Evolutionary conservation across 2,113 vertebrate species (phyloP).

Genomic region (Odocoileus hemionus): DNA sequence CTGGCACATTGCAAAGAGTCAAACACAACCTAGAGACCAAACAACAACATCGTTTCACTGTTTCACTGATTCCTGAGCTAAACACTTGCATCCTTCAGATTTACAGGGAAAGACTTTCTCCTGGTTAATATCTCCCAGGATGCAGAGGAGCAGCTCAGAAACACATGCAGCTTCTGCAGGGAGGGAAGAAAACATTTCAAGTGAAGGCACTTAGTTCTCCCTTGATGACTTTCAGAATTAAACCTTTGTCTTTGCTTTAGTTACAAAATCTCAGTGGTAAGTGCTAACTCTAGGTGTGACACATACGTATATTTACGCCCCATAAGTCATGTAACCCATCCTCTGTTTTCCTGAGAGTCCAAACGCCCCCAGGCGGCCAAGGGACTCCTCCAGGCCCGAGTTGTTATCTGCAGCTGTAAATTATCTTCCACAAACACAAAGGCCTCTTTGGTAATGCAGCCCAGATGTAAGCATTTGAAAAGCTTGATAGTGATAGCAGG

Average conservation of each 20-base stretch:
- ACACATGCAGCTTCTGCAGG: background rate
- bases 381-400: background rate
- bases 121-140: background rate
- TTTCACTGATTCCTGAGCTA: background rate
- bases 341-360: background rate
- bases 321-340: background rate
- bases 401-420: conserved; percentile 45
- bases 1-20: background rate
- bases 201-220: background rate
- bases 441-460: conserved; percentile 67
- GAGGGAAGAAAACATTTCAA: background rate
- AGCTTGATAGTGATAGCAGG: background rate
- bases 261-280: background rate
- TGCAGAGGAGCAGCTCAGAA: background rate
- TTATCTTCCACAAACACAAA: conserved; percentile 62
- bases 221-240: background rate
- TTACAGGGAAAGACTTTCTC: background rate
- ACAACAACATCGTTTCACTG: background rate
- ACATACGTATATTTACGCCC: accelerated
- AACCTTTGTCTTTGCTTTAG: background rate
- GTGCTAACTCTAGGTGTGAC: background rate
- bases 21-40: background rate
- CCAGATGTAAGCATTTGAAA: conserved; percentile 46
- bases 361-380: background rate
- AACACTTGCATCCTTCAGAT: background rate